These are phyloP conservation scores for Aphelinus certus DNA, from an alignment of 1,140 invertebrate species.

Conservation along the genomic window DNA sequence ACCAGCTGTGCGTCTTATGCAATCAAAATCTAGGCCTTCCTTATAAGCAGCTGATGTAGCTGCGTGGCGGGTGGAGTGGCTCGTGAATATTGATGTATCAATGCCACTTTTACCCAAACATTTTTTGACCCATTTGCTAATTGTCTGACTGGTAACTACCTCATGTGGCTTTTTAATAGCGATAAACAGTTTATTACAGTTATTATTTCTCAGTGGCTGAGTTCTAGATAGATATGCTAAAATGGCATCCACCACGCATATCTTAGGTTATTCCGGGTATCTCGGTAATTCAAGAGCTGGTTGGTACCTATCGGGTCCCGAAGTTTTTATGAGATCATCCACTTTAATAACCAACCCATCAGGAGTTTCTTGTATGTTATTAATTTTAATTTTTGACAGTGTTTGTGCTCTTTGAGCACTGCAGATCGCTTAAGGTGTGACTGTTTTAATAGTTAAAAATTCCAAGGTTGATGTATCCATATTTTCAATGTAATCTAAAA, in stretches of 20 bases:
- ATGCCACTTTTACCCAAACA: neutral
- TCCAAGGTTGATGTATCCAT: slow-evolving; percentile 34
- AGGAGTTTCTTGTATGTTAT: neutral
- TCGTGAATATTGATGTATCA: neutral
- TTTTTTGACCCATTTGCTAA: neutral
- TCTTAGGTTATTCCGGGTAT: neutral
- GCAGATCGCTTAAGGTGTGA: slow-evolving; percentile 34
- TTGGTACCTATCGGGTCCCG: slow-evolving; percentile 22
- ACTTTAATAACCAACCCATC: slow-evolving; percentile 35
- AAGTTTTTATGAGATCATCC: slow-evolving; percentile 41
- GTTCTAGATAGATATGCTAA: slow-evolving; percentile 18
- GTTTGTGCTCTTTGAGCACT: slow-evolving; percentile 20
- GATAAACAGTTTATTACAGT: slow-evolving; percentile 26
- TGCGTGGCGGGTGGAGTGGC: neutral
- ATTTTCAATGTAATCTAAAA: slow-evolving; percentile 44
- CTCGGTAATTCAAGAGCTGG: neutral
- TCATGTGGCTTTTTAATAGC: slow-evolving; percentile 29
- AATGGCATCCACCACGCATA: neutral
- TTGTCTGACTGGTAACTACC: neutral
- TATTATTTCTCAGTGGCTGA: neutral
- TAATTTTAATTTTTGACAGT: slow-evolving; percentile 2
- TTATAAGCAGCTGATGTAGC: slow-evolving; percentile 29
- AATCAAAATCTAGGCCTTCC: slow-evolving; percentile 35
- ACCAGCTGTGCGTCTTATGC: neutral
- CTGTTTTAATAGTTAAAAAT: slow-evolving; percentile 42